Conservation (phyloP, 2,888 invertebrate species). For the Andrena praecox region DNA sequence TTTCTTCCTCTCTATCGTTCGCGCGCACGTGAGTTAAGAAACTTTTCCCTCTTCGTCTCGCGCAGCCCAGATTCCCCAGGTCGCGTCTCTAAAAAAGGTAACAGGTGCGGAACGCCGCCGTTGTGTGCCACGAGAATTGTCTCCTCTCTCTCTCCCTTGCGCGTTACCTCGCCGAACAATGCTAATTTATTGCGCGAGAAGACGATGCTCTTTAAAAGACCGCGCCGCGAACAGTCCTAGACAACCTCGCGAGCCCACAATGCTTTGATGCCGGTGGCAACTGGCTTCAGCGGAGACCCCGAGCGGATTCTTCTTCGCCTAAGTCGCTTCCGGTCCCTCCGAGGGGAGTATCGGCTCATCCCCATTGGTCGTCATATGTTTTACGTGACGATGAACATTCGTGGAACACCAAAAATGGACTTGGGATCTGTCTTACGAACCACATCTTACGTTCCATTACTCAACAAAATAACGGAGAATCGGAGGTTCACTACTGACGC, state of each 20-base stretch:
- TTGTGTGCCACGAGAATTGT: slow-evolving; percentile 61
- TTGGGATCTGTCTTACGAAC: too few relatives aligned
- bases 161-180: slow-evolving; percentile 63
- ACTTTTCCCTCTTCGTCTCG: slow-evolving; percentile 20
- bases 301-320: not conserved
- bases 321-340: not conserved
- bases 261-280: slow-evolving; percentile 51
- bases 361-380: too few relatives aligned
- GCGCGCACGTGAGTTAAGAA: slow-evolving; percentile 31
- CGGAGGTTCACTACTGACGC: too few relatives aligned
- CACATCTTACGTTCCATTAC: too few relatives aligned
- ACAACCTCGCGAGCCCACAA: slow-evolving; percentile 50
- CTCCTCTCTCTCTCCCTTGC: slow-evolving; percentile 22
- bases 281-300: slow-evolving; percentile 25
- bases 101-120: slow-evolving; percentile 74
- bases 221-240: slow-evolving; percentile 61
- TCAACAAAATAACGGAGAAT: too few relatives aligned
- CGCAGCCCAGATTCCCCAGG: slow-evolving; percentile 23
- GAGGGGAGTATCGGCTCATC: not conserved
- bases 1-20: slow-evolving; percentile 23
- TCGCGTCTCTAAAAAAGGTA: slow-evolving; percentile 74
- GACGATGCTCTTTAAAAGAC: slow-evolving; percentile 50
- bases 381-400: too few relatives aligned
- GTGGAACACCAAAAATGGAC: too few relatives aligned
- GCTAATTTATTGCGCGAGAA: slow-evolving; percentile 71